Evolutionary conservation across 2,113 vertebrate species (phyloP).

Genomic region (Pteropus alecto): DNA sequence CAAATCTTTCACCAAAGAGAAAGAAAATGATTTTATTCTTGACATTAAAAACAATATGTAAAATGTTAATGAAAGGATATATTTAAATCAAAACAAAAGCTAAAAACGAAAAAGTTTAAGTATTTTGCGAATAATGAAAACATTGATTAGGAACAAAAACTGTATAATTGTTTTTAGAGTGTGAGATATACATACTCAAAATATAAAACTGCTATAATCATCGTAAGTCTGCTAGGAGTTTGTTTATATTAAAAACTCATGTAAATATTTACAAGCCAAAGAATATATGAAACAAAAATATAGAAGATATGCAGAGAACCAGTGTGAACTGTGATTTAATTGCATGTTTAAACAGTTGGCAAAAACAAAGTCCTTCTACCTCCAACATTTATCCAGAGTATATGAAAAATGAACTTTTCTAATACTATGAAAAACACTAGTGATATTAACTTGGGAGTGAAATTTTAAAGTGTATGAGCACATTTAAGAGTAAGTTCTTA

Average conservation of each 20-base stretch:
- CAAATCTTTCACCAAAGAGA: slow-evolving; percentile 41
- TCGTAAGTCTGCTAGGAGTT: not conserved
- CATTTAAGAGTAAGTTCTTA: slow-evolving; percentile 68
- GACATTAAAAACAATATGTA: slow-evolving; percentile 54
- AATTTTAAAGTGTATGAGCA: slow-evolving; percentile 69
- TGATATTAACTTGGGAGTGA: slow-evolving; percentile 71
- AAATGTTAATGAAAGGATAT: slow-evolving; percentile 47
- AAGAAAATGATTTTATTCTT: slow-evolving; percentile 54
- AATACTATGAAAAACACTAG: slow-evolving; percentile 71
- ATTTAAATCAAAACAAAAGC: slow-evolving; percentile 65
- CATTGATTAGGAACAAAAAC: slow-evolving; percentile 75
- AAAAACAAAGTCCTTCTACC: slow-evolving; percentile 27
- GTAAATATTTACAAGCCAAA: slow-evolving; percentile 65
- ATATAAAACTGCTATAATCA: not conserved
- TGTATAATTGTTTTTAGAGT: slow-evolving; percentile 65
- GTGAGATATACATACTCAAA: slow-evolving; percentile 56
- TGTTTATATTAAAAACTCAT: slow-evolving; percentile 21
- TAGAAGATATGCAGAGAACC: not conserved
- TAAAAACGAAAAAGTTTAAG: slow-evolving; percentile 64
- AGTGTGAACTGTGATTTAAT: not conserved
- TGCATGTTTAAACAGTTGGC: slow-evolving; percentile 10
- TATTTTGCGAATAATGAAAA: slow-evolving; percentile 74
- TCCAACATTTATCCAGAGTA: slow-evolving; percentile 50
- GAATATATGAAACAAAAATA: slow-evolving; percentile 56
- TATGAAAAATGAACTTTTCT: slow-evolving; percentile 74